Evolutionary conservation across 2,888 invertebrate species (phyloP).

Genomic region (Aplocera efformata): DNA sequence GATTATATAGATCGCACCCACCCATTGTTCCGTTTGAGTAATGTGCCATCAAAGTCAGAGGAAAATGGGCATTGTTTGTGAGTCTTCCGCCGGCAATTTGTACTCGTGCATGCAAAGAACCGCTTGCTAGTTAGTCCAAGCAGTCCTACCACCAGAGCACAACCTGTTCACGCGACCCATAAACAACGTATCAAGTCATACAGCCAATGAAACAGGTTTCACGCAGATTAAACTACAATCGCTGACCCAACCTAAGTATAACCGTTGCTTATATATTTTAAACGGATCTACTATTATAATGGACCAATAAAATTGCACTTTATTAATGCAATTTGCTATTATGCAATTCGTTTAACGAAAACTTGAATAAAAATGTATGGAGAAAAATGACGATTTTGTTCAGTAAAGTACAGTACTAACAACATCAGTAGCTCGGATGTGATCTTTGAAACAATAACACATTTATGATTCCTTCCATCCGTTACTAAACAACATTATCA

Average conservation of each 20-base stretch:
- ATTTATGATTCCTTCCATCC: too few relatives aligned
- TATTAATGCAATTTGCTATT: slow-evolving; percentile 9
- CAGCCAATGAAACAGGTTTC: slow-evolving; percentile 43
- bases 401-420: too few relatives aligned
- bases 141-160: background rate
- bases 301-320: too few relatives aligned
- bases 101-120: slow-evolving; percentile 30
- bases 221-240: slow-evolving; percentile 33
- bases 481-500: too few relatives aligned
- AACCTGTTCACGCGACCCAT: slow-evolving; percentile 29
- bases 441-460: too few relatives aligned
- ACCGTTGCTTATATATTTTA: too few relatives aligned
- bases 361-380: too few relatives aligned
- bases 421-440: too few relatives aligned
- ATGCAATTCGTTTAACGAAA: too few relatives aligned
- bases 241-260: slow-evolving; percentile 20
- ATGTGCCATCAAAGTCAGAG: slow-evolving; percentile 48
- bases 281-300: too few relatives aligned
- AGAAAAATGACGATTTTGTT: too few relatives aligned
- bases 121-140: background rate
- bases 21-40: slow-evolving; percentile 66
- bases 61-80: slow-evolving; percentile 56
- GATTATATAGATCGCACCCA: slow-evolving; percentile 55
- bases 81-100: slow-evolving; percentile 38
- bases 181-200: slow-evolving; percentile 29